phyloP scores from a whole-genome alignment of 2,113 vertebrate genomes.

The Sphyrna mokarran region DNA sequence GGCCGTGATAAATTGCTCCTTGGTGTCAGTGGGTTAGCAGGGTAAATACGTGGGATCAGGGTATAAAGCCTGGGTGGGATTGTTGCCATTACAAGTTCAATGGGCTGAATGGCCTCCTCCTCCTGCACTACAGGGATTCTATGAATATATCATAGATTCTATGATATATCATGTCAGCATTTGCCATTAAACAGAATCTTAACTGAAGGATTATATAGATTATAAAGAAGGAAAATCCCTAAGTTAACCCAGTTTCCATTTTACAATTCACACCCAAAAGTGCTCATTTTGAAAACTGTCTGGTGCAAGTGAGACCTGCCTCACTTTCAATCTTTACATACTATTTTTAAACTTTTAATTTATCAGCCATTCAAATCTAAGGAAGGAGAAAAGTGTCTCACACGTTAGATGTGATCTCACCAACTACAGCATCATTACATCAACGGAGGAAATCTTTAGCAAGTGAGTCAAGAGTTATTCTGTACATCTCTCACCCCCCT shows the following conservation, averaged over 20 bases:
- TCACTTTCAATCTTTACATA: background rate
- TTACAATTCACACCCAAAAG: background rate
- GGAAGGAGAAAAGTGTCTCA: background rate
- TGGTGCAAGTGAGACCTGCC: background rate
- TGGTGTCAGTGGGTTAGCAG: no score
- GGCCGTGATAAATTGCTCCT: no score
- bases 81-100: no score
- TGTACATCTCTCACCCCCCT: background rate
- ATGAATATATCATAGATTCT: no score
- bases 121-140: no score
- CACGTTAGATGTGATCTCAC: no score
- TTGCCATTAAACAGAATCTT: background rate
- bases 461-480: background rate
- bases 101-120: no score
- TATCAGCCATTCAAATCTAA: background rate
- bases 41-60: no score
- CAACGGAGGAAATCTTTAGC: no score
- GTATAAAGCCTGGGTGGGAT: no score
- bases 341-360: background rate
- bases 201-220: background rate
- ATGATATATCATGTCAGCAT: background rate
- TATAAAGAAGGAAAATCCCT: background rate
- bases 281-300: background rate
- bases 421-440: background rate
- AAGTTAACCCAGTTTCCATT: background rate